phyloP scores from a whole-genome alignment of 1,140 invertebrate species.

The Diabrotica virgifera region DNA sequence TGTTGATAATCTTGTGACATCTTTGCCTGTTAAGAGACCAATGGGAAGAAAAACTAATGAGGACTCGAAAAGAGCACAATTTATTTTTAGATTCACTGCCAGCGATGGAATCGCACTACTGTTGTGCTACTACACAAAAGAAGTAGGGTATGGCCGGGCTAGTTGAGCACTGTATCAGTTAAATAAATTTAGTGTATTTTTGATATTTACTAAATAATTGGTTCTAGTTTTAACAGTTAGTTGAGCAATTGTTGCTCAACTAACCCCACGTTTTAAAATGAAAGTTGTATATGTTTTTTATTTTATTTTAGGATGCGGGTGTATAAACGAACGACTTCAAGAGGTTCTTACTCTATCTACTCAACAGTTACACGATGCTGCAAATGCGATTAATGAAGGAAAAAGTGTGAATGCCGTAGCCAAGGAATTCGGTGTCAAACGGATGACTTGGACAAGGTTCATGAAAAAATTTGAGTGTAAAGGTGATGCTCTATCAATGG shows the following conservation, averaged over 20 bases:
- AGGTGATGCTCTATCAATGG: neutral
- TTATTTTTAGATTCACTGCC: too few species aligned
- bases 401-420: conserved; percentile 3
- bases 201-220: neutral
- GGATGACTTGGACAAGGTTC: neutral
- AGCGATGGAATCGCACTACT: too few species aligned
- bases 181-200: neutral
- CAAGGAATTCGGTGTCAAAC: neutral
- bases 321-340: neutral
- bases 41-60: too few species aligned
- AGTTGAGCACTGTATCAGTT: conserved; percentile 8
- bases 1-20: too few species aligned
- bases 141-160: conserved; percentile 12
- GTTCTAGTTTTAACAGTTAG: neutral
- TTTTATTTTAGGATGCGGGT: conserved; percentile 1
- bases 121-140: too few species aligned
- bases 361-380: neutral
- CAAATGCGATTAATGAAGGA: neutral
- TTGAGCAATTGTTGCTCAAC: neutral
- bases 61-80: too few species aligned
- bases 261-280: neutral
- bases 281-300: neutral
- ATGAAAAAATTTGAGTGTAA: neutral
- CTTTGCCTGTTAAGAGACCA: too few species aligned
- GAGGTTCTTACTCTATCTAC: neutral